Percentiles rank a stretch among this genome's conserved stretches.
phyloP scores from a whole-genome alignment of 2,113 vertebrate genomes.

The Crotalus horridus region DNA sequence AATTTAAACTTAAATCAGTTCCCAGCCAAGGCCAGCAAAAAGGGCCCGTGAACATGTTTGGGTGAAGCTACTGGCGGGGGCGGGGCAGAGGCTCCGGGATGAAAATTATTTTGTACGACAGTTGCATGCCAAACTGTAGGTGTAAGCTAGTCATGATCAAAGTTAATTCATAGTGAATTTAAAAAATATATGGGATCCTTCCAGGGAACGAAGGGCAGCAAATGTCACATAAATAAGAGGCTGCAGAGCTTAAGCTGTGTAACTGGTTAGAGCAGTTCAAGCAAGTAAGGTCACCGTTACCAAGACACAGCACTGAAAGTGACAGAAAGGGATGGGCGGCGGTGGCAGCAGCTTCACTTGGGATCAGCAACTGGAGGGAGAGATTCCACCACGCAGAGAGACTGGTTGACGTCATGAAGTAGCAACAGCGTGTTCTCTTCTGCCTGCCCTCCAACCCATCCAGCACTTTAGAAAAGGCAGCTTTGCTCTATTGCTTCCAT shows the following conservation, averaged over 20 bases:
- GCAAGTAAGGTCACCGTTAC: not conserved
- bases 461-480: constrained; percentile 3
- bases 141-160: not conserved
- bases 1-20: not conserved
- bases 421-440: not conserved
- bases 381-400: not conserved
- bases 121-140: not conserved
- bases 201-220: not conserved
- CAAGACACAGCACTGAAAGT: not conserved
- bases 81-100: not conserved
- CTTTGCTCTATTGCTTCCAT: constrained; percentile 21
- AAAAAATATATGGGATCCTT: not conserved
- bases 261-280: not conserved
- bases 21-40: not conserved
- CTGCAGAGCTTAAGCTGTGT: not conserved
- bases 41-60: fast-evolving
- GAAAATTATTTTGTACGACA: not conserved
- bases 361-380: not conserved
- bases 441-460: not conserved
- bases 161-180: not conserved
- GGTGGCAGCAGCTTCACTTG: not conserved
- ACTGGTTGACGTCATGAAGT: not conserved
- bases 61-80: not conserved
- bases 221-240: constrained; percentile 14
- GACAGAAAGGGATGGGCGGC: not conserved